A percentile compares a stretch with the other conserved stretches of the same genome.
Evolutionary conservation across 92 coral and sea anemone species (phyloP).

Genomic region (Bergia puertoricense): DNA sequence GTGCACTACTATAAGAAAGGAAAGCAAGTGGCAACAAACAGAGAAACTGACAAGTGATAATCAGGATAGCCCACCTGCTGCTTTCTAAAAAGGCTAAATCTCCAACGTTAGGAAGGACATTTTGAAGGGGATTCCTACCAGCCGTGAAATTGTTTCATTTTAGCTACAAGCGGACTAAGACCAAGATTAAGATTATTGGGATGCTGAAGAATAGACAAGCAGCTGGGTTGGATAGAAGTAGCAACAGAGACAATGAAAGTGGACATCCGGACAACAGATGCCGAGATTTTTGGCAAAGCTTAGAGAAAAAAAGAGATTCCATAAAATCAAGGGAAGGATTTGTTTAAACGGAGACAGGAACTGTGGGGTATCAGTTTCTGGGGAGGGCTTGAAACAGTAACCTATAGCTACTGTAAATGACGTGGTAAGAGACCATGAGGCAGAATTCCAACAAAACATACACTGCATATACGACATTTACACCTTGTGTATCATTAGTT

Average conservation of each 20-base stretch:
- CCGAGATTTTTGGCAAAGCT: neutral
- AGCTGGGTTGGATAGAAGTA: slow-evolving; percentile 4
- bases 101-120: neutral
- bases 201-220: neutral
- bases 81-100: neutral
- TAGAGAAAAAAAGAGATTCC: slow-evolving; percentile 8
- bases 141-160: neutral
- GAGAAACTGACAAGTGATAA: neutral
- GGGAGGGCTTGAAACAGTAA: neutral
- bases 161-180: neutral
- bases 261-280: neutral
- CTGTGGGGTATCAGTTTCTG: neutral
- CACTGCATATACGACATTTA: neutral
- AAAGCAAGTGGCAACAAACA: slow-evolving; percentile 12
- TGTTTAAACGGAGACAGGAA: neutral
- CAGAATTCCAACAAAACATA: too few relatives aligned
- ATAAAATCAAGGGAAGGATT: neutral
- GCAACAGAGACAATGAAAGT: neutral
- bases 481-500: neutral
- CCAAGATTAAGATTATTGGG: neutral
- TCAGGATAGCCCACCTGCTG: neutral
- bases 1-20: too few relatives aligned
- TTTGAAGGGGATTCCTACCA: too few relatives aligned
- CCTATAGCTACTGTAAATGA: neutral
- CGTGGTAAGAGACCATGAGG: neutral